Evolutionary conservation across 2,797 vertebrate species (phyloP).

Genomic region (Bovichtus diacanthus): DNA sequence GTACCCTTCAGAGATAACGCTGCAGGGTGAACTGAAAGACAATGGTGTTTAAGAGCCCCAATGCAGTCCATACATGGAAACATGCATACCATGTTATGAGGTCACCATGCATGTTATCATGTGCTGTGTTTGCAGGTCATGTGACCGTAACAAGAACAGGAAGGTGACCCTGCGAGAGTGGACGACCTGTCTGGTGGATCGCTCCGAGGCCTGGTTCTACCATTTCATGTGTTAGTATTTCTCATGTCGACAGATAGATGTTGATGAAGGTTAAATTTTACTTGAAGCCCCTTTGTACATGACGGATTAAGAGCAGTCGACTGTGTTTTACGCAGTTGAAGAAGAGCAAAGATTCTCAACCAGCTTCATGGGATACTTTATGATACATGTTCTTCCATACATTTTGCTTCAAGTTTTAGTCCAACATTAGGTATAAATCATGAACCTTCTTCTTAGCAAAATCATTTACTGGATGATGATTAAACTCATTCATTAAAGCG

Average conservation of each 20-base stretch:
- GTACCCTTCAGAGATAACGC: constrained; percentile 79
- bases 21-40: constrained; percentile 64
- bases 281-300: neutral
- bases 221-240: constrained; percentile 80
- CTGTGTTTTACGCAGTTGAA: neutral
- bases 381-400: no score
- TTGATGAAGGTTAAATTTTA: neutral
- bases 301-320: neutral
- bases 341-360: neutral
- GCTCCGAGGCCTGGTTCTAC: constrained; percentile 80
- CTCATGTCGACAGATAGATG: neutral
- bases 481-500: neutral
- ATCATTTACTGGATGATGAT: constrained; percentile 1
- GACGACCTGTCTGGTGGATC: constrained; percentile 82
- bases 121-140: constrained; percentile 77
- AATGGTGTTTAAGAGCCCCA: constrained; percentile 22
- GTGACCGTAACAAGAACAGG: constrained; percentile 83
- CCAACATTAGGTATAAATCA: neutral
- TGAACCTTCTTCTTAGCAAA: neutral
- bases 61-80: constrained; percentile 7
- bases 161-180: constrained; percentile 85
- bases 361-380: neutral
- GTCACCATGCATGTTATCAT: constrained; percentile 15
- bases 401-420: neutral
- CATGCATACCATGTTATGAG: constrained; percentile 5